Evolutionary conservation across 2,888 invertebrate genomes (phyloP), one percentile per base, ranked within the genome.

Genomic region (Ptilodon capucinus): DNA sequence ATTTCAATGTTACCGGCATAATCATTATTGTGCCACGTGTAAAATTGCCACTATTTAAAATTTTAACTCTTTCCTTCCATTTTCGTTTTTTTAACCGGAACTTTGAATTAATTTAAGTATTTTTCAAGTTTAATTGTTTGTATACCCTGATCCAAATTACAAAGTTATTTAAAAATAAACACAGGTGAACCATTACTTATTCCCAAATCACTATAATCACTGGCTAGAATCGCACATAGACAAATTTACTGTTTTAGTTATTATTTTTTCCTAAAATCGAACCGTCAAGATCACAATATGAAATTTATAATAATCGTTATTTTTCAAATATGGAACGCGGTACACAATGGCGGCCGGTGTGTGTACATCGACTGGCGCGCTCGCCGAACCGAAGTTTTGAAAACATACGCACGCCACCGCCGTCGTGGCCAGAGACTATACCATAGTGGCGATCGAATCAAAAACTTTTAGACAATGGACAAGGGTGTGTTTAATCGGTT

Each of bases 301-400:
- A 53, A 64, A 53, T 63, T n/a, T 51, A 34, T 44, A 53, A n/a
- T 46, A 52, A 59, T 59, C 51, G 48, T 55, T 42, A 57, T 57
- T 56, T 57, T 68, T 69, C 51, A 63, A 68, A 69, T 60, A 64
- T 57, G 54, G 59, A 60, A 64, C 50, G 57, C 57, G 60, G 21
- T 42, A 39, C 65, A 78, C 74, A 75, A 77, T 74, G 64, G 72
- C 54, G 57, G 46, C 45, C 51, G 23, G 23, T 28, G 48, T 57
- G 47, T 50, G 48, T 42, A 70, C 69, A 64, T 63, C 42, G 28
- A 23, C 38, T 38, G 38, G 16, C 38, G 54, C 16, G 48, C 40
- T 41, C 19, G 38, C 40, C 38, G 44, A 30, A 16, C 35, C 40
- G 39, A 36, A 56, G 72, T 73, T 73, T 64, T 71, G 42, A 71